phyloP scores from a whole-genome alignment of 1,140 invertebrate genomes.

The Eumaeus atala region DNA sequence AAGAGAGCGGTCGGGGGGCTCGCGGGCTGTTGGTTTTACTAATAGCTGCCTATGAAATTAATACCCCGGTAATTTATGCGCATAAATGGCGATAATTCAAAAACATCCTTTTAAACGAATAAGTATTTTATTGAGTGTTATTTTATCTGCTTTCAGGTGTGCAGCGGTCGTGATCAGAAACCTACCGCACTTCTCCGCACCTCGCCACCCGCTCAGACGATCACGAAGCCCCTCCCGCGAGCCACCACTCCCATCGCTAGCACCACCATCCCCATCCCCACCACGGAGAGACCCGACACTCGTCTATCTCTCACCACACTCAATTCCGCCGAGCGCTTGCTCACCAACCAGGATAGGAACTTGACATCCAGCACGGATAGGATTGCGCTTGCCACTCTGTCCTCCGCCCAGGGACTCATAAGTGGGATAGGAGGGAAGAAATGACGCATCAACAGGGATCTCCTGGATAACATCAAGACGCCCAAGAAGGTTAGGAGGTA shows the following conservation, averaged over 20 bases:
- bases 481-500: slow-evolving; percentile 19
- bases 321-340: slow-evolving; percentile 53
- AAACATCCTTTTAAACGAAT: neutral
- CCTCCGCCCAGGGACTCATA: slow-evolving; percentile 71
- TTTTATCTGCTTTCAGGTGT: slow-evolving; percentile 42
- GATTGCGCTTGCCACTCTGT: slow-evolving; percentile 54
- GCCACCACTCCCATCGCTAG: slow-evolving; percentile 45
- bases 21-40: no score
- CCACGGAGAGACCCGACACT: slow-evolving; percentile 31
- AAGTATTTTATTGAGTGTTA: slow-evolving; percentile 4
- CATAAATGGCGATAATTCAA: no score
- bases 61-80: no score
- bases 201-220: slow-evolving; percentile 47
- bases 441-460: slow-evolving; percentile 59
- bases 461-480: slow-evolving; percentile 24
- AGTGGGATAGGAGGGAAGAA: slow-evolving; percentile 75
- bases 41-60: no score
- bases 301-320: slow-evolving; percentile 50
- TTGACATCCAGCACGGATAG: slow-evolving; percentile 27
- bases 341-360: slow-evolving; percentile 42
- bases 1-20: no score
- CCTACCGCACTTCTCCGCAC: slow-evolving; percentile 51
- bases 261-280: slow-evolving; percentile 23
- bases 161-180: slow-evolving; percentile 67
- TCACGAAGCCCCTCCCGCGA: slow-evolving; percentile 39